A percentile compares a stretch with the other conserved stretches of the same genome.
These are phyloP conservation scores for Potorous gilbertii DNA, from an alignment of 2,797 vertebrate species.

Conservation along the genomic window DNA sequence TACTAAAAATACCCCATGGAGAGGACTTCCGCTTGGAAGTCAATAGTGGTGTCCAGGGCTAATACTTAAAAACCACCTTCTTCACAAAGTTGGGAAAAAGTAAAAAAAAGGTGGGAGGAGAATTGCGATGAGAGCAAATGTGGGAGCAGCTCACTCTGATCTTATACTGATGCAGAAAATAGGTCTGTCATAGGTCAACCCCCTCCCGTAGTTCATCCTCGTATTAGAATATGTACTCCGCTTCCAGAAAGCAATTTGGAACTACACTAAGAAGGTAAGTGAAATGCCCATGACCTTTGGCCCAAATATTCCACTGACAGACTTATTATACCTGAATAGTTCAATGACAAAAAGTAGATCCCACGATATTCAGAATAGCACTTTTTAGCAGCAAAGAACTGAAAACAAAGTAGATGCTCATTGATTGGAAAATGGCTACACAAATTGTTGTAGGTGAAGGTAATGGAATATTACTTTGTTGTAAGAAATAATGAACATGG, in stretches of 20 bases:
- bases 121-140: neutral
- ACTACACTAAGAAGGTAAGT: neutral
- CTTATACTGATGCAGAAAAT: neutral
- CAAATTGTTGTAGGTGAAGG: neutral
- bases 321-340: too few relatives aligned
- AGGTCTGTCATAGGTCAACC: neutral
- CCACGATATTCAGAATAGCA: neutral
- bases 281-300: too few relatives aligned
- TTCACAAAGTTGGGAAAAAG: neutral
- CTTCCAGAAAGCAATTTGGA: neutral
- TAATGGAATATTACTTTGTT: neutral
- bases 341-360: neutral
- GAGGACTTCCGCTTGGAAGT: neutral
- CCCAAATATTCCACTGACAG: too few relatives aligned
- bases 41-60: neutral
- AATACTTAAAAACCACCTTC: neutral
- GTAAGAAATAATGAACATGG: neutral
- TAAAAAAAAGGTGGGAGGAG: neutral
- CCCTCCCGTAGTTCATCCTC: neutral
- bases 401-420: neutral
- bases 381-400: neutral
- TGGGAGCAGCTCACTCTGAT: neutral
- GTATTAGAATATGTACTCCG: neutral
- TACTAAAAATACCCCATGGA: neutral
- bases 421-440: neutral